Conservation (phyloP, 1,140 invertebrate genomes). For the Brachionus rubens region DNA sequence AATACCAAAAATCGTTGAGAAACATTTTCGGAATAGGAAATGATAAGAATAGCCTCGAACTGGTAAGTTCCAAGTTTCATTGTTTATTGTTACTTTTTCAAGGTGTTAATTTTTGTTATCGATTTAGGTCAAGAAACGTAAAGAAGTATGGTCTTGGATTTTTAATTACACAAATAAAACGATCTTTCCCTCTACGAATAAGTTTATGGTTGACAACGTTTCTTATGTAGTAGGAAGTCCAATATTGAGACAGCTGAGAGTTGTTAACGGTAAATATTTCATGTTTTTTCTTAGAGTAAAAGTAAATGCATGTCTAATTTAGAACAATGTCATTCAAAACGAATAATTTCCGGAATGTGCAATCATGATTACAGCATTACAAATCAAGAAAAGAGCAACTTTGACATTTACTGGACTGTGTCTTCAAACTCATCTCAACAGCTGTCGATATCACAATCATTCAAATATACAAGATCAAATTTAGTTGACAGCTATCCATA, state of each 20-base stretch:
- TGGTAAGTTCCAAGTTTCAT: too few species aligned
- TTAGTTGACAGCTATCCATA: conserved; percentile 60
- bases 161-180: too few species aligned
- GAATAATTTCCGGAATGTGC: too few species aligned
- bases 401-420: neutral
- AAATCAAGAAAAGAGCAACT: conserved; percentile 22
- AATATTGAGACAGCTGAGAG: conserved; percentile 57
- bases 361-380: neutral
- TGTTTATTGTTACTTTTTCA: too few species aligned
- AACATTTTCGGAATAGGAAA: neutral
- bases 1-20: conserved; percentile 1
- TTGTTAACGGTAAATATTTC: neutral
- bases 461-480: too few species aligned
- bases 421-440: neutral
- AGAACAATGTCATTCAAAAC: too few species aligned
- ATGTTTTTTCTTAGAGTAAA: neutral
- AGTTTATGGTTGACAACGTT: conserved; percentile 59
- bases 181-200: too few species aligned
- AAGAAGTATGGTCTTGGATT: too few species aligned
- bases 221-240: conserved; percentile 65
- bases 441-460: neutral
- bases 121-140: too few species aligned
- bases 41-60: too few species aligned
- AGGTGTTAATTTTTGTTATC: too few species aligned
- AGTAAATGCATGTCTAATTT: too few species aligned